Conservation (phyloP, 2,113 vertebrate genomes). For the Anthoscopus minutus region DNA sequence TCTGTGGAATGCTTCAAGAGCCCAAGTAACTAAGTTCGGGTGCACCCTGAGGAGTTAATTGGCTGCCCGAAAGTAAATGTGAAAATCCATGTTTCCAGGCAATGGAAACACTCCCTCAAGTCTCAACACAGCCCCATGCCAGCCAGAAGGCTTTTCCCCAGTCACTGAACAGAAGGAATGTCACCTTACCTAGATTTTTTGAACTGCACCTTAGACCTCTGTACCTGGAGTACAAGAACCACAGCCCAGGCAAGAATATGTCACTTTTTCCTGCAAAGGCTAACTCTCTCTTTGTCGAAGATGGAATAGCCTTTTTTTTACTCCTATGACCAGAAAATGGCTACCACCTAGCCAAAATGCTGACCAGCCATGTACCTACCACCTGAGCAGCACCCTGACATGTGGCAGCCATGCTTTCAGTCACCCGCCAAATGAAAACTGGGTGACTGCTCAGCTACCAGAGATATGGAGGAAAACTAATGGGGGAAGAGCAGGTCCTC, state of each 20-base stretch:
- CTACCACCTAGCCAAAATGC: background rate
- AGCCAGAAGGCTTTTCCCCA: background rate
- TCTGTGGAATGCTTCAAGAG: background rate
- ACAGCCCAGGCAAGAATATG: background rate
- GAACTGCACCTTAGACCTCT: background rate
- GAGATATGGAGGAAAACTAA: background rate
- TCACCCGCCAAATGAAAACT: background rate
- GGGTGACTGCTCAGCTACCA: background rate
- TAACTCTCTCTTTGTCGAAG: background rate
- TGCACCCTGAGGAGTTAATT: conserved; percentile 13
- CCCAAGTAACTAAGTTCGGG: background rate
- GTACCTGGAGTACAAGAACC: background rate
- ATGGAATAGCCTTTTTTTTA: background rate
- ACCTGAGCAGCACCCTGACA: background rate
- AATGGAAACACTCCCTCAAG: background rate
- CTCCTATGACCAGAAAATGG: background rate
- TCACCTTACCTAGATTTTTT: background rate
- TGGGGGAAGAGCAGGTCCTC: background rate
- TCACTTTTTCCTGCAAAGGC: background rate
- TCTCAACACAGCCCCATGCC: background rate
- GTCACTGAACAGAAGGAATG: conserved; percentile 8
- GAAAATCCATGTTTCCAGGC: conserved; percentile 33
- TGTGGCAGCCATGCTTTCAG: background rate
- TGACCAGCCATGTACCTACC: background rate
- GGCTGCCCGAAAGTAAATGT: background rate